These are phyloP conservation scores for Candoia aspera DNA, from an alignment of 2,113 vertebrate species.

Conservation along the genomic window DNA sequence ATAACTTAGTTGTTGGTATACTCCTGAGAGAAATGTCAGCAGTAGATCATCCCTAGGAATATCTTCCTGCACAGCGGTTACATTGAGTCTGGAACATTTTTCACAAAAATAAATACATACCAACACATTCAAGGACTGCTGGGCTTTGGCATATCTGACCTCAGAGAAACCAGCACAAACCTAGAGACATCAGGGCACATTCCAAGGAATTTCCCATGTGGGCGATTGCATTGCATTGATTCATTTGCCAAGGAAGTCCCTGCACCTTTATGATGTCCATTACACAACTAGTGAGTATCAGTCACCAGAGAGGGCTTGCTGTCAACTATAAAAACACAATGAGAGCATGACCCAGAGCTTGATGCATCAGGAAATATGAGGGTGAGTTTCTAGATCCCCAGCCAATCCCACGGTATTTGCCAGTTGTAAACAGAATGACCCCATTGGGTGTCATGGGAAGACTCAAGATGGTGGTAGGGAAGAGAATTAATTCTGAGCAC, in stretches of 20 bases:
- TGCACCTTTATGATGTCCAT: conserved; percentile 12
- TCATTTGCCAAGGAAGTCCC: conserved; percentile 16
- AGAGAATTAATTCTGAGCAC: neutral
- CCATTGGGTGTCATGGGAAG: neutral
- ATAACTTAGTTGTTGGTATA: neutral
- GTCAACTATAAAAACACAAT: conserved; percentile 12
- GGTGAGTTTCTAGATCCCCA: neutral
- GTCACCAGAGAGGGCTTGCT: conserved; percentile 11
- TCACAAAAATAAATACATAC: neutral
- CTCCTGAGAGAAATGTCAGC: neutral
- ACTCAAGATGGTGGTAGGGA: neutral
- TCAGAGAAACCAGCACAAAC: neutral
- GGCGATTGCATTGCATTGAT: conserved; percentile 18
- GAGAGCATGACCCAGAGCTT: neutral
- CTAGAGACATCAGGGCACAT: conserved; percentile 4
- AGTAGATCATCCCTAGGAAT: neutral
- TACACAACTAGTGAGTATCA: conserved; percentile 14
- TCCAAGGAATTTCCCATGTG: conserved; percentile 3
- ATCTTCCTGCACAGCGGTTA: neutral
- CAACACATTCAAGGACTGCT: neutral
- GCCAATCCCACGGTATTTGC: neutral
- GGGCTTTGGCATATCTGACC: neutral
- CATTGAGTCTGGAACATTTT: neutral
- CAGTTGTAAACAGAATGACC: neutral
- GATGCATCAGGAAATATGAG: neutral